Conservation (phyloP, 2,113 vertebrate species). For the Diphyllodes magnificus region DNA sequence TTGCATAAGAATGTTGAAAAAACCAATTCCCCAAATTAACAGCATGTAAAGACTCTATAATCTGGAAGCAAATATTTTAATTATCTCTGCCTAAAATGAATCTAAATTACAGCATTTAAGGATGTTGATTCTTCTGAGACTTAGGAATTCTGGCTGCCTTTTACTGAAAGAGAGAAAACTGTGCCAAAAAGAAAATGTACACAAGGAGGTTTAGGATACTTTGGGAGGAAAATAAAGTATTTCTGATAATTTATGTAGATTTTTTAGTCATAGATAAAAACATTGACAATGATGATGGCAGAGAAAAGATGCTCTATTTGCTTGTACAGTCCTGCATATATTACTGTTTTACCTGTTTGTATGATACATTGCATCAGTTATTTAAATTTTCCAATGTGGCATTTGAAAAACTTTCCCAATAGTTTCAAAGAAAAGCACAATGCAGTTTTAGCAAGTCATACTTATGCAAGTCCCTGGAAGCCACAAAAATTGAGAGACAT, state of each 20-base stretch:
- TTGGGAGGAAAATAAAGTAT: not conserved
- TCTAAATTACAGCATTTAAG: not conserved
- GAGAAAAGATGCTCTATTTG: not conserved
- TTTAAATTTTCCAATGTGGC: not conserved
- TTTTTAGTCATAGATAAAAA: not conserved
- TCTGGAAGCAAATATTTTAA: slow-evolving; percentile 36
- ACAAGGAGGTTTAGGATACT: not conserved
- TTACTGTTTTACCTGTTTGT: not conserved
- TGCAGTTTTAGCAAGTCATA: not conserved
- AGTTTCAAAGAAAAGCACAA: not conserved
- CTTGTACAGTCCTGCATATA: not conserved
- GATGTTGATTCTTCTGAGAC: not conserved
- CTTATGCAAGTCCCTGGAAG: not conserved
- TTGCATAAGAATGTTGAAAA: slow-evolving; percentile 36
- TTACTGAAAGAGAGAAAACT: not conserved
- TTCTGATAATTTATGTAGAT: not conserved
- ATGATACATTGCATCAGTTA: not conserved
- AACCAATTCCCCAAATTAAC: not conserved
- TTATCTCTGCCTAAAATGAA: not conserved
- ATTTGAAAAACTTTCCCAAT: not conserved
- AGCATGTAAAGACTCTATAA: slow-evolving; percentile 3
- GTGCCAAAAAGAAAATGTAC: not conserved
- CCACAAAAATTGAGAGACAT: not conserved
- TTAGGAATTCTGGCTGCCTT: not conserved
- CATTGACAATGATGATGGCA: not conserved